These are phyloP conservation scores for Shinisaurus crocodilurus DNA, from an alignment of 2,113 vertebrate species.

Conservation along the genomic window DNA sequence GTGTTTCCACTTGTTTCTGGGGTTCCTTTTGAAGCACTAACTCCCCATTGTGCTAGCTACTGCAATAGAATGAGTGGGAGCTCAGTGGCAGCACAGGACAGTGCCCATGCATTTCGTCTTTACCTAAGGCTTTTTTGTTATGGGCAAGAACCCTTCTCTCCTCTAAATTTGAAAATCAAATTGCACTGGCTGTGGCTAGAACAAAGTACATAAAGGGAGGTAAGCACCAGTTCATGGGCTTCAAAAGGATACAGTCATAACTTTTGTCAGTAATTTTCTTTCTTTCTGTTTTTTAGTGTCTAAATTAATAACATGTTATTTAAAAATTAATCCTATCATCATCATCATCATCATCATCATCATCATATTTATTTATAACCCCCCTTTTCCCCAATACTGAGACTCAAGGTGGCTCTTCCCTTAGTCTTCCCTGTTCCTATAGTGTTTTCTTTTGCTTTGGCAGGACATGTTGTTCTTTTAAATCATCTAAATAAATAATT, in stretches of 20 bases:
- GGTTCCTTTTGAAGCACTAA: too few relatives aligned
- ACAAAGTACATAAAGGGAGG: not conserved
- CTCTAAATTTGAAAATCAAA: not conserved
- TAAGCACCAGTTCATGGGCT: conserved; percentile 2
- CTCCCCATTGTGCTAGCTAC: too few relatives aligned
- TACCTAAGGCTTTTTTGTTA: not conserved
- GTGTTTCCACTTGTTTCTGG: too few relatives aligned
- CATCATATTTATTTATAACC: too few relatives aligned
- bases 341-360: too few relatives aligned
- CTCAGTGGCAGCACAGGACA: too few relatives aligned
- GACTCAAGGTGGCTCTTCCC: not conserved
- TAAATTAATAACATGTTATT: not conserved
- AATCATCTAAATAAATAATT: too few relatives aligned
- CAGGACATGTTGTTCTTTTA: not conserved
- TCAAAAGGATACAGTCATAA: conserved; percentile 9
- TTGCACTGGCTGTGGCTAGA: not conserved
- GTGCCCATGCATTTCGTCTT: not conserved
- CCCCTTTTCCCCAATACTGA: too few relatives aligned
- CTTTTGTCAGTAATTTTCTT: not conserved
- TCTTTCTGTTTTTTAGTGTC: not conserved
- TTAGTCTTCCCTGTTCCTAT: not conserved
- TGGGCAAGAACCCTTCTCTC: not conserved
- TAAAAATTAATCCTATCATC: too few relatives aligned
- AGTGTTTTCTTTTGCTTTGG: not conserved
- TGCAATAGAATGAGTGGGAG: too few relatives aligned